Evolutionary conservation across 2,797 vertebrate genomes (phyloP).

Genomic region (Potorous gilbertii): DNA sequence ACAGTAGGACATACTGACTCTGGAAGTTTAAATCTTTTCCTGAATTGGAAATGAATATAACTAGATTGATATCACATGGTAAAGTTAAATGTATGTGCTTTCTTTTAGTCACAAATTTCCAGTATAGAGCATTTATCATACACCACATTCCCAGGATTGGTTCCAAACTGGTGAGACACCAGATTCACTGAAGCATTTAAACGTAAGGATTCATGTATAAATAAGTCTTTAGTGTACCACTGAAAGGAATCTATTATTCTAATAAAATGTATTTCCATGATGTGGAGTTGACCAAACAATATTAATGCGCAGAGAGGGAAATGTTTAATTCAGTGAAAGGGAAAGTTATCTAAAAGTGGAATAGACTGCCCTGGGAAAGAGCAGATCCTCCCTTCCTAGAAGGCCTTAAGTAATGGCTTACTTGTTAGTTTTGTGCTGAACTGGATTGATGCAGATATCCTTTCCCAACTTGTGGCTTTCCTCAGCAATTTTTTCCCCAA

Average conservation of each 20-base stretch:
- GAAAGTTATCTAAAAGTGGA: neutral
- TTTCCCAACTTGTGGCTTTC: neutral
- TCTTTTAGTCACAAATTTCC: neutral
- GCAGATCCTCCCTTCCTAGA: neutral
- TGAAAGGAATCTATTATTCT: neutral
- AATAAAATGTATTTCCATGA: neutral
- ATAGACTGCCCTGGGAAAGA: neutral
- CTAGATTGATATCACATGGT: constrained; percentile 1
- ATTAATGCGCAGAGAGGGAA: neutral
- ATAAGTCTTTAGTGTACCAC: neutral
- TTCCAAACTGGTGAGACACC: neutral
- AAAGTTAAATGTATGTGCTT: neutral
- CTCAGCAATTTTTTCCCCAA: neutral
- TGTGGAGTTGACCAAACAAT: neutral
- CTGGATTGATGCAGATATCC: neutral
- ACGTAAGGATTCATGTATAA: neutral
- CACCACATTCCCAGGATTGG: neutral
- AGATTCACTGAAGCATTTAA: neutral
- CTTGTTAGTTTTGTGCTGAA: neutral
- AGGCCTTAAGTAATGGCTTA: neutral
- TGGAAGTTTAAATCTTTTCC: neutral
- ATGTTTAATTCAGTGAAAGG: neutral
- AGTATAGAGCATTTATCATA: neutral
- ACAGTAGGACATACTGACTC: constrained; percentile 26
- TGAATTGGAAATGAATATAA: neutral